Evolutionary conservation across 2,888 invertebrate species (phyloP), one percentile per base, ranked within the genome.

Genomic region (Latrodectus hesperus): DNA sequence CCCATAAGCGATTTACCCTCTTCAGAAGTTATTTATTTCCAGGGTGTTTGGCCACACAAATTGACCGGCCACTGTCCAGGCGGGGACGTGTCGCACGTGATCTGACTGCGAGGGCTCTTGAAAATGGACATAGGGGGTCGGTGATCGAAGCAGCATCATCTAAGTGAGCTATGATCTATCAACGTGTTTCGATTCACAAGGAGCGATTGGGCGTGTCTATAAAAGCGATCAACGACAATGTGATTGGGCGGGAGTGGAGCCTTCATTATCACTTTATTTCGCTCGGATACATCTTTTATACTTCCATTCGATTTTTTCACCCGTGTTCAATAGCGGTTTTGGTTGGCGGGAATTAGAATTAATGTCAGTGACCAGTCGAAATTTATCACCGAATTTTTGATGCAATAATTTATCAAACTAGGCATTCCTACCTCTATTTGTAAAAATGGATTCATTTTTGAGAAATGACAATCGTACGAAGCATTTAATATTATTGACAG

Each of bases 11-110:
- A 84, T 73, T 73, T 17, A 73, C 73, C 73, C 81, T 82, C 82
- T 82, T 75, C 75, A 85, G 70, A 60, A 60, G 85, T 85, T 80
- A 85, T 79, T 84, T 78, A 84, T 85, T 78, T 85, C 77, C 64
- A 64, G 79, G 60, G 74, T 17, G 55, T 75, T 74, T 70, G 53
- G 70, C 64, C 52, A 16, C 79, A 79, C 85, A 85, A 85, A 85
- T 85, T 84, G 84, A 67, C 73, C 60, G 64, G 80, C 16, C 68
- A n/a, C 81, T 60, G 70, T 60, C 64, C 72, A 64, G 0, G 55
- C 51, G 64, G 12, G 49, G 55, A 68, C 68, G 60, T 38, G 82
- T 38, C 49, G 64, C 65, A 79, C 85, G 85, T 85, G 85, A 85
- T 75, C 64, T 64, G 79, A 85, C 79, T 85, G 38, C 64, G 17